Percentiles rank a stretch among this genome's conserved stretches.
These are phyloP conservation scores for Orchesella cincta DNA, from an alignment of 1,140 invertebrate genomes.

Conservation along the genomic window DNA sequence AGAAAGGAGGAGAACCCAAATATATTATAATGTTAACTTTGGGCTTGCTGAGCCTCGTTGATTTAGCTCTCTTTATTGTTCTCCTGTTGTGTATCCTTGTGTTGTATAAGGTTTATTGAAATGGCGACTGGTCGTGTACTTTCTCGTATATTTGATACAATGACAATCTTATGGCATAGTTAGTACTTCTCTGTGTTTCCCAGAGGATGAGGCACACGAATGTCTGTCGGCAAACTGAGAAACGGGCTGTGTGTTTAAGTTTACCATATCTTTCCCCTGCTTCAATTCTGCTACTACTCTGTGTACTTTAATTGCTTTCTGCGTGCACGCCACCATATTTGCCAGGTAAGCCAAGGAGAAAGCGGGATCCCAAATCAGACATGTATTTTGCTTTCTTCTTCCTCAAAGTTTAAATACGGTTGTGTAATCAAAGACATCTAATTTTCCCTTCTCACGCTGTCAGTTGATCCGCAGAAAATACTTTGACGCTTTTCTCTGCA, in stretches of 20 bases:
- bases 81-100: background rate
- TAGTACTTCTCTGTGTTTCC: too few species aligned
- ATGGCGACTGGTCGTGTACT: background rate
- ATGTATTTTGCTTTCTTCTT: too few species aligned
- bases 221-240: too few species aligned
- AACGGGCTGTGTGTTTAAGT: too few species aligned
- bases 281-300: too few species aligned
- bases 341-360: too few species aligned
- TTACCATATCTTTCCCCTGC: too few species aligned
- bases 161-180: background rate
- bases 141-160: background rate
- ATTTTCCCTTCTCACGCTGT: background rate
- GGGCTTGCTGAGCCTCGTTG: background rate
- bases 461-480: background rate
- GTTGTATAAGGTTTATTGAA: background rate
- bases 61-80: background rate
- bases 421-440: background rate
- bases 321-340: too few species aligned
- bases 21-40: conserved; percentile 10
- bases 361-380: too few species aligned
- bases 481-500: too few species aligned
- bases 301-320: too few species aligned
- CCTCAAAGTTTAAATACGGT: background rate
- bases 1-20: background rate
- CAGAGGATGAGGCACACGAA: too few species aligned